Conservation (phyloP, 2,113 vertebrate genomes). For the Thryonomys swinderianus region DNA sequence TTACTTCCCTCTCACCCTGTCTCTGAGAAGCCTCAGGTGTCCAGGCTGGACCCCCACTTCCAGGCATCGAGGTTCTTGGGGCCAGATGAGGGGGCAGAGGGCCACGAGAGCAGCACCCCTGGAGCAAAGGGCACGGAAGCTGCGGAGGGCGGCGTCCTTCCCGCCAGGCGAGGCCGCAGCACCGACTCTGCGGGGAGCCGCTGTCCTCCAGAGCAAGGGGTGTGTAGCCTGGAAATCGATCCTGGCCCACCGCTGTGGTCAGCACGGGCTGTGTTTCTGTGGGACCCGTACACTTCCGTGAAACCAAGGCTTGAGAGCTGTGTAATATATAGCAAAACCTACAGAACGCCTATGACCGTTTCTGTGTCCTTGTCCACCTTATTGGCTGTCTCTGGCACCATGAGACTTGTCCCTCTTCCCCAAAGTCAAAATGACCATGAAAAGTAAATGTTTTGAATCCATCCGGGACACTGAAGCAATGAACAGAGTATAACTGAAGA, state of each 20-base stretch:
- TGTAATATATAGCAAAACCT: background rate
- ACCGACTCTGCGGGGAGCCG: background rate
- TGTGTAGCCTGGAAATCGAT: background rate
- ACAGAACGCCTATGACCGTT: background rate
- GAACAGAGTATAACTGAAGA: background rate
- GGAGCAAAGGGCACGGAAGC: background rate
- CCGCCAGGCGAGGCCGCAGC: background rate
- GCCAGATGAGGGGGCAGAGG: background rate
- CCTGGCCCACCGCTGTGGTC: background rate
- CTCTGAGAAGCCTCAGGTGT: background rate
- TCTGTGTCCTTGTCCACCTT: background rate
- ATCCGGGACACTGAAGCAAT: background rate
- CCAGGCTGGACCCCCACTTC: background rate
- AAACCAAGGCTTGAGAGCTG: background rate
- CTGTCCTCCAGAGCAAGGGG: background rate
- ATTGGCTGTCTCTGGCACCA: background rate
- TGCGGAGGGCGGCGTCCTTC: background rate
- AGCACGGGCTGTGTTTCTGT: background rate
- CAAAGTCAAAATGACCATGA: background rate
- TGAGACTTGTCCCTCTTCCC: background rate
- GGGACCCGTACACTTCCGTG: background rate
- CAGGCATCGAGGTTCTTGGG: background rate
- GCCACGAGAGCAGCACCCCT: background rate
- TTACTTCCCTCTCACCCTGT: background rate
- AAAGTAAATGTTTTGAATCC: background rate